These are phyloP conservation scores for Vesta saturnalis DNA, from an alignment of 2,888 invertebrate species.

Conservation along the genomic window DNA sequence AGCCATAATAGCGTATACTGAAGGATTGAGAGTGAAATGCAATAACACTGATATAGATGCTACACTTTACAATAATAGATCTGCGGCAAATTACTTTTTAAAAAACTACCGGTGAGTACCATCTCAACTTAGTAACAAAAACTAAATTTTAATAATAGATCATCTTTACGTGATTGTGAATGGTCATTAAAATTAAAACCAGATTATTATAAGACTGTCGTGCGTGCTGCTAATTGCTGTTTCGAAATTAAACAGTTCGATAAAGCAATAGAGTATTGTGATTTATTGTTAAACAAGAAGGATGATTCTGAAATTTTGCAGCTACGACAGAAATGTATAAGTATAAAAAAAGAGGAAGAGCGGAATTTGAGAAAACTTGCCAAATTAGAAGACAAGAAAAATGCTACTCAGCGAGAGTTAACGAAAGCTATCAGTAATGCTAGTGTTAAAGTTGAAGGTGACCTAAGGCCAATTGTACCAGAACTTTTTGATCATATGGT, in stretches of 20 bases:
- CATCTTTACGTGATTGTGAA: constrained; percentile 82
- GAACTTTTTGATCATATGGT: constrained; percentile 74
- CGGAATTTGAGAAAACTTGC: constrained; percentile 68
- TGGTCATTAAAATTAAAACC: constrained; percentile 79
- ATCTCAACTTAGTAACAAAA: background rate
- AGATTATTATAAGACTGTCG: constrained; percentile 79
- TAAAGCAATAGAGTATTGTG: constrained; percentile 77
- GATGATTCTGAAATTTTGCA: constrained; percentile 67
- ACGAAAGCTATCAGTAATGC: constrained; percentile 61
- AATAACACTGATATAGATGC: constrained; percentile 75
- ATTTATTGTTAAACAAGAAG: constrained; percentile 70
- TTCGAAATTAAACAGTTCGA: constrained; percentile 73
- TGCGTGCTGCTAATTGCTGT: constrained; percentile 80
- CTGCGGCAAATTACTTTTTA: constrained; percentile 87
- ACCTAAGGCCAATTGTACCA: constrained; percentile 72
- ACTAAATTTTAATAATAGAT: constrained; percentile 59
- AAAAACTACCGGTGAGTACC: constrained; percentile 75
- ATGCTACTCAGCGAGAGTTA: constrained; percentile 61
- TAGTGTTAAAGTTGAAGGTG: constrained; percentile 62
- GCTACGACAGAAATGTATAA: constrained; percentile 66
- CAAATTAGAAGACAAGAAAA: constrained; percentile 60
- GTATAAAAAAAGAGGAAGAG: constrained; percentile 64
- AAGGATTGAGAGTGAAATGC: constrained; percentile 85
- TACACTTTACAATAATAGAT: constrained; percentile 89
- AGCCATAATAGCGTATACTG: constrained; percentile 84